Evolutionary conservation across 2,888 invertebrate genomes (phyloP), one percentile per base, ranked within the genome.

Genomic region (Ectemnius lituratus): DNA sequence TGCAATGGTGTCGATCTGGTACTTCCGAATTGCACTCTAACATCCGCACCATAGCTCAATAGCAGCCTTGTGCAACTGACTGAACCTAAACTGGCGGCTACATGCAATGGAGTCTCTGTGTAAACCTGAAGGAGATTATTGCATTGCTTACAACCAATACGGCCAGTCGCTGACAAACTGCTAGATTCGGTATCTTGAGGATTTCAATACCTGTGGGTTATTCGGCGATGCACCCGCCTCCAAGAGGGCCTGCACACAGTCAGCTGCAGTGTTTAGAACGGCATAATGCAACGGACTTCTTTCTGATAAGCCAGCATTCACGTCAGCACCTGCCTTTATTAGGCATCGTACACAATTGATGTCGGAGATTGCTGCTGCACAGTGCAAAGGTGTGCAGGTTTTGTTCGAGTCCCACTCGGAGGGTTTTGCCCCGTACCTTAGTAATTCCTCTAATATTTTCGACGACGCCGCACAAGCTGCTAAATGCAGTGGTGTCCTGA

Each of bases 241-340:
- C 65, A 97, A 90, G 77, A 98, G 92, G 79, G 93, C 93, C 86
- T 93, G 93, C 2, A 96, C 96, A 84, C 96, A 96, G 78, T 95
- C 95, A 68, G 93, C 92, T 13, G 95, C 94, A 86, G 95, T 93
- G 85, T 95, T 96, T 80, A 96, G 93, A 65, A 97, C 96, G 0
- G 97, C 97, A 88, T 95, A 96, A 89, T 97, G 96, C 75, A 98
- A 91, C 0, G 97, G 95, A 56, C 96, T 96, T 78, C 94, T 93
- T 67, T 94, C 93, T 67, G 88, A 83, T 23, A 93, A 83, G 14
- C 96, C 96, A 6, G 95, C 95, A 85, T 96, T 95, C n/a, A 96
- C 94, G 83, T 96, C 94, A n/a, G 96, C 96, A 0, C 95, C 95
- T 71, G 94, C 92, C 73, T 93, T 93, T 70, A 97, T 91, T 76